A percentile compares a stretch with the other conserved stretches of the same genome.
Conservation (phyloP, 2,113 vertebrate species). For the Butorides virescens region DNA sequence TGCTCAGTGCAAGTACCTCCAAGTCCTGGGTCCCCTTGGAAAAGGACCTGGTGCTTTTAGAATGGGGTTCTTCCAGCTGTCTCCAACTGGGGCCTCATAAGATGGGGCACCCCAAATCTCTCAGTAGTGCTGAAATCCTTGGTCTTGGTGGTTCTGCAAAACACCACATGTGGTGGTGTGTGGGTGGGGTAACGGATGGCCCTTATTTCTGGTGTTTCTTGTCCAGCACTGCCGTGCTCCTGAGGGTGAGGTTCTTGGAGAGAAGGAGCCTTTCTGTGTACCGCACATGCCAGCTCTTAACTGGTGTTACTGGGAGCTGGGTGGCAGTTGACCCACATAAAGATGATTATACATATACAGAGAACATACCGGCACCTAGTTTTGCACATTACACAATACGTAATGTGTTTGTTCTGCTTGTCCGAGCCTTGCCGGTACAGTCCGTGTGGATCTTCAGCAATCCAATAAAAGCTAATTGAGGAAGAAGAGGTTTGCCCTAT, state of each 20-base stretch:
- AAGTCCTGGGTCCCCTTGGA: background rate
- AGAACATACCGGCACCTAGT: background rate
- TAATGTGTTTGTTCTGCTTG: background rate
- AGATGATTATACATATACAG: background rate
- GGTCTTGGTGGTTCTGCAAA: background rate
- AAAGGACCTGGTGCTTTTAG: background rate
- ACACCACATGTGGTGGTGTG: fast-evolving
- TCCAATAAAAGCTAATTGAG: background rate
- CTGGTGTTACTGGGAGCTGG: background rate
- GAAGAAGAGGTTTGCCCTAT: background rate
- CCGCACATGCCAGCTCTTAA: background rate
- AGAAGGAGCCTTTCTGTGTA: background rate
- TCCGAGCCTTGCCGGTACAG: background rate
- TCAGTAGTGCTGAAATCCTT: background rate
- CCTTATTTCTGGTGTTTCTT: background rate
- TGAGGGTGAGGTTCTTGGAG: background rate
- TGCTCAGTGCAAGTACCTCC: background rate
- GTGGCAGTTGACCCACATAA: background rate
- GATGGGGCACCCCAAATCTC: background rate
- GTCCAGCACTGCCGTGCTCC: background rate
- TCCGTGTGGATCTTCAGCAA: background rate
- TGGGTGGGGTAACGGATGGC: background rate
- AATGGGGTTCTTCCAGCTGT: background rate
- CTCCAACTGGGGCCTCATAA: background rate
- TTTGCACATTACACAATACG: background rate